phyloP scores from a whole-genome alignment of 2,797 vertebrate genomes.

The Acanthiza pusilla region DNA sequence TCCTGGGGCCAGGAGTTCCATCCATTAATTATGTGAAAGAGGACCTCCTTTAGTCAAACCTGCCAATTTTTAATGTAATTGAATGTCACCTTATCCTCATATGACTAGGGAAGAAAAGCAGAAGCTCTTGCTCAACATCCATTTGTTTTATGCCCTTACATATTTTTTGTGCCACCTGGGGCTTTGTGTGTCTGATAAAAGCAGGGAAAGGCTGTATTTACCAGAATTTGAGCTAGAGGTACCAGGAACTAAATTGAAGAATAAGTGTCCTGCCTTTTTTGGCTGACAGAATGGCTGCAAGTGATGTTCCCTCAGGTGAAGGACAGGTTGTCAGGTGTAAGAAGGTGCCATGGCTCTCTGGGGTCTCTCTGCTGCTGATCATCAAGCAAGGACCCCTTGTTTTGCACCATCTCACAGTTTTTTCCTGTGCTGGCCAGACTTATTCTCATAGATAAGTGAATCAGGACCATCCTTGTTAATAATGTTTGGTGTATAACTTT shows the following conservation, averaged over 20 bases:
- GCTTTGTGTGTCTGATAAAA: not conserved
- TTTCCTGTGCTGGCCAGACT: not conserved
- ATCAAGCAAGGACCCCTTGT: not conserved
- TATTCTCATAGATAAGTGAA: not conserved
- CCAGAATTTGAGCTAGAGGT: slow-evolving; percentile 15
- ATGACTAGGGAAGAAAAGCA: slow-evolving; percentile 22
- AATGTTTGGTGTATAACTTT: not conserved
- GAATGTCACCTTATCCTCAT: slow-evolving; percentile 50
- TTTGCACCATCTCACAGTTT: not conserved
- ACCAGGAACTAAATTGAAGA: not conserved
- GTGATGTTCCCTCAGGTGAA: not conserved
- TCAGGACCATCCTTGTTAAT: not conserved
- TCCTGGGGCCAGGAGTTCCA: not conserved
- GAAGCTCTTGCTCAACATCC: slow-evolving; percentile 46
- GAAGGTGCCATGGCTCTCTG: not conserved
- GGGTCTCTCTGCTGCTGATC: not conserved
- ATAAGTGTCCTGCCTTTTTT: not conserved
- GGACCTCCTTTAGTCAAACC: slow-evolving; percentile 25
- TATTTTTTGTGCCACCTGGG: slow-evolving; percentile 11
- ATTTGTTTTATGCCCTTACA: slow-evolving; percentile 55
- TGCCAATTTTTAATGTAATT: slow-evolving; percentile 68
- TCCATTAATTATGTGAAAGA: slow-evolving; percentile 33
- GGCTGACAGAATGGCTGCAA: not conserved
- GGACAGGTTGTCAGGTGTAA: fast-evolving
- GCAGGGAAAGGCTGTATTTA: slow-evolving; percentile 8